Base-by-base conservation (phyloP, 1,140 invertebrate genomes). In the Steinernema khuongi region DNA sequence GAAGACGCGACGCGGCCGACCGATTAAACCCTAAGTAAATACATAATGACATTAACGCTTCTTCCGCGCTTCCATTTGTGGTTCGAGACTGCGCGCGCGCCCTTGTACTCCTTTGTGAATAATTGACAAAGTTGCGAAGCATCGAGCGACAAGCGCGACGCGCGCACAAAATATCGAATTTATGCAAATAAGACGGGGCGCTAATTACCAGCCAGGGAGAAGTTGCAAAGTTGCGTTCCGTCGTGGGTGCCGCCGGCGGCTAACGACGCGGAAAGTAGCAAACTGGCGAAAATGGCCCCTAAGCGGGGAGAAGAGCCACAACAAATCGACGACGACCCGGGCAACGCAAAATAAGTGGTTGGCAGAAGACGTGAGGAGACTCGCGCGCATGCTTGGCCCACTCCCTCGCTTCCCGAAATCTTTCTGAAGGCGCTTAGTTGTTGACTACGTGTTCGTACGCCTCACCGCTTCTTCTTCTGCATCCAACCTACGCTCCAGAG, bases 281-380 rank as follows among this genome's bases (percentile, higher is more conserved):
- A 60, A 41, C 36, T 41, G 36, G 36, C 7, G 36, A 41, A 41
- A 60, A 60, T 60, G 50, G 50, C 50, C 26, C 50, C 50, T 60
- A 60, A 60, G 50, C 50, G 50, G 26, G 50, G 50, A 60, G 50
- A 60, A 60, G 50, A 60, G 50, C 50, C 50, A 60, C 50, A 60
- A 60, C 50, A 60, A 60, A 60, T 60, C 50, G 50, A 60, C 50
- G 50, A 60, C 50, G 50, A 60, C 50, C 50, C 50, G 50, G 50
- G 50, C 50, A 60, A 60, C 50, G 50, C 50, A 60, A 60, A 60
- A 60, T 60, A 60, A 60, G 50, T 60, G 50, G 50, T 60, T 60
- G 50, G 50, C 14, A 60, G 50, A 60, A 60, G 50, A 60, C 50
- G 50, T 26, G 50, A 60, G 50, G 50, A 60, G 50, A n/a, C 50